phyloP scores from a whole-genome alignment of 2,888 invertebrate genomes.

The Agrotis segetum region DNA sequence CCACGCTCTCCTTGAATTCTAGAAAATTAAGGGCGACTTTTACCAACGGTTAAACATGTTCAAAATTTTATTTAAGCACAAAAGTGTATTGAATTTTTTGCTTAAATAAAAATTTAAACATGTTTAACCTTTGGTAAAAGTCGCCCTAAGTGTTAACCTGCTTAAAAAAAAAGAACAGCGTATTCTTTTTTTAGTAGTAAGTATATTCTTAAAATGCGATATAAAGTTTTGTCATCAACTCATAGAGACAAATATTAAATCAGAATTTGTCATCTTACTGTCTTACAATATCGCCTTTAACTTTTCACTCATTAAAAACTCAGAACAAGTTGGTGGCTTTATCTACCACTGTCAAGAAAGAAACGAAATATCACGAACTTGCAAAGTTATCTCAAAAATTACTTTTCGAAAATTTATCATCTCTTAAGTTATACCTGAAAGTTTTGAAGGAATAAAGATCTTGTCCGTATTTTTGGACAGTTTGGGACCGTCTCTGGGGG shows the following conservation, averaged over 20 bases:
- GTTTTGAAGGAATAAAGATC: slow-evolving; percentile 58
- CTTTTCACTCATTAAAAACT: slow-evolving; percentile 35
- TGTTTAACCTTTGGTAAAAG: no score
- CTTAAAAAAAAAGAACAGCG: not conserved
- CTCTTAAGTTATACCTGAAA: slow-evolving; percentile 56
- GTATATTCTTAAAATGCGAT: no score
- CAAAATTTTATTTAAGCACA: no score
- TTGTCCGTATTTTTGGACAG: slow-evolving; percentile 44
- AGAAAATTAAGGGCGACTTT: no score
- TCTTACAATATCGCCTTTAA: slow-evolving; percentile 9
- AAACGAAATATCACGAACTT: slow-evolving; percentile 47
- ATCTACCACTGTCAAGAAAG: slow-evolving; percentile 38
- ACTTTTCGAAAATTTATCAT: slow-evolving; percentile 45
- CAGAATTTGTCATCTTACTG: not conserved
- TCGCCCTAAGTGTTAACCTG: no score
- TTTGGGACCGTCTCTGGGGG: slow-evolving; percentile 50
- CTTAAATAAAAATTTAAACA: no score
- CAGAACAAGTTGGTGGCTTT: slow-evolving; percentile 32
- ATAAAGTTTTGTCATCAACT: not conserved
- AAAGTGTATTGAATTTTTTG: no score
- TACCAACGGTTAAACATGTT: no score
- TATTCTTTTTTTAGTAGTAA: no score
- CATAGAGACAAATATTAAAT: not conserved
- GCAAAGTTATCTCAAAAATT: slow-evolving; percentile 39
- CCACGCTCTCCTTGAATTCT: slow-evolving; percentile 30